A percentile compares a stretch with the other conserved stretches of the same genome.
Evolutionary conservation across 2,797 vertebrate genomes (phyloP).

Genomic region (Lagodon rhomboides): DNA sequence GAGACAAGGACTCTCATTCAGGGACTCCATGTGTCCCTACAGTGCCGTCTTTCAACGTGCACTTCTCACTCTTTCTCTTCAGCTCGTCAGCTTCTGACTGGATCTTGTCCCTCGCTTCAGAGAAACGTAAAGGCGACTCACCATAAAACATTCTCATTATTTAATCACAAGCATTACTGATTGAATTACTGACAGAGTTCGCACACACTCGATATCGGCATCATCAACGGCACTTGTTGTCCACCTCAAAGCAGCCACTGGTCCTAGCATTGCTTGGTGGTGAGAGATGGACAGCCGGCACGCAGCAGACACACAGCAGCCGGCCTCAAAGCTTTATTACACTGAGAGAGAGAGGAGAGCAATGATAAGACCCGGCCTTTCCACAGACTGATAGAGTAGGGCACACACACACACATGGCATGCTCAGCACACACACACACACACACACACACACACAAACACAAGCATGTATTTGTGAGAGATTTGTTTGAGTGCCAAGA

Average conservation of each 20-base stretch:
- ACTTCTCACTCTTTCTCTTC: conserved; percentile 68
- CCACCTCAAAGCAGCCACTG: conserved; percentile 61
- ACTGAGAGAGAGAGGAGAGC: conserved; percentile 35
- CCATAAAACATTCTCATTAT: not conserved
- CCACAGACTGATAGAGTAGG: conserved; percentile 44
- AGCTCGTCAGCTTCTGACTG: conserved; percentile 10
- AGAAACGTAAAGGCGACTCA: conserved; percentile 17
- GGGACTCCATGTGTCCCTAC: conserved; percentile 37
- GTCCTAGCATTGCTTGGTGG: conserved; percentile 81
- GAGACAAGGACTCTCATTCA: conserved; percentile 86
- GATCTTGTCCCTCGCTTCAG: conserved; percentile 11
- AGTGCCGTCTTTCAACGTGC: conserved; percentile 78
- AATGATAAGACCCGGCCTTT: conserved; percentile 66
- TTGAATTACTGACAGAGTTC: conserved; percentile 22
- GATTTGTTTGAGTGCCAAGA: conserved; percentile 62
- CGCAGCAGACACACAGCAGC: conserved; percentile 47
- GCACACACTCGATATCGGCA: conserved; percentile 21
- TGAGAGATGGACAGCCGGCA: conserved; percentile 79
- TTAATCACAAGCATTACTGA: not conserved
- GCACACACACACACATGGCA: conserved; percentile 35
- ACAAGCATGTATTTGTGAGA: conserved; percentile 47
- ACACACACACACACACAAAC: conserved; percentile 51
- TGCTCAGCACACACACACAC: not conserved
- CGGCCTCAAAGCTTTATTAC: conserved; percentile 74
- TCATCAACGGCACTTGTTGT: conserved; percentile 48